A percentile compares a stretch with the other conserved stretches of the same genome.
Conservation (phyloP, 2,888 invertebrate genomes). For the Danaus chrysippus region DNA sequence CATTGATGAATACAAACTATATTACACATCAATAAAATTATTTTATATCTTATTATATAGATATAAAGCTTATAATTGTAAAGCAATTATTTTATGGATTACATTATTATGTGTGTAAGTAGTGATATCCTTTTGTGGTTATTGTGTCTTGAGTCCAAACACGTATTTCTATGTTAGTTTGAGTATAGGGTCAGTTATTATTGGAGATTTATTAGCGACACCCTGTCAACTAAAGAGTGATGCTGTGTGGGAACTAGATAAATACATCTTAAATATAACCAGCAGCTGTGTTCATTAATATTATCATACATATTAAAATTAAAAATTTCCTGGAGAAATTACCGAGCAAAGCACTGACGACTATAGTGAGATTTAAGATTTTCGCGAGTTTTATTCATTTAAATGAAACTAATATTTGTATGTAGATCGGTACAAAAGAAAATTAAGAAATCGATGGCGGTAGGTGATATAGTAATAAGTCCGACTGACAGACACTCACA, state of each 20-base stretch:
- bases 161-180: constrained; percentile 55
- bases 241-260: constrained; percentile 46
- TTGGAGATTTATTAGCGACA: constrained; percentile 38
- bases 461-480: too few species aligned
- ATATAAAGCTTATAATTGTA: constrained; percentile 32
- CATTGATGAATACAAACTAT: constrained; percentile 41
- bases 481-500: too few species aligned
- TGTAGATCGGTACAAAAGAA: too few species aligned
- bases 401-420: too few species aligned
- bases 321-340: too few species aligned
- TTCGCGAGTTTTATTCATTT: too few species aligned
- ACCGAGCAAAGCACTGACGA: too few species aligned
- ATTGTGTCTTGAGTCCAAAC: constrained; percentile 54
- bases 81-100: constrained; percentile 8
- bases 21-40: constrained; percentile 15
- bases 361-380: too few species aligned
- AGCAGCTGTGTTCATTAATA: too few species aligned
- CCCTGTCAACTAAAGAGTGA: constrained; percentile 47
- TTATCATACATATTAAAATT: too few species aligned
- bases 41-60: constrained; percentile 18
- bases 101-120: constrained; percentile 38
- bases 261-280: constrained; percentile 24
- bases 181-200: constrained; percentile 53
- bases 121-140: constrained; percentile 35
- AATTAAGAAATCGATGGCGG: too few species aligned